phyloP scores from a whole-genome alignment of 2,797 vertebrate species.

The Microhierax caerulescens region DNA sequence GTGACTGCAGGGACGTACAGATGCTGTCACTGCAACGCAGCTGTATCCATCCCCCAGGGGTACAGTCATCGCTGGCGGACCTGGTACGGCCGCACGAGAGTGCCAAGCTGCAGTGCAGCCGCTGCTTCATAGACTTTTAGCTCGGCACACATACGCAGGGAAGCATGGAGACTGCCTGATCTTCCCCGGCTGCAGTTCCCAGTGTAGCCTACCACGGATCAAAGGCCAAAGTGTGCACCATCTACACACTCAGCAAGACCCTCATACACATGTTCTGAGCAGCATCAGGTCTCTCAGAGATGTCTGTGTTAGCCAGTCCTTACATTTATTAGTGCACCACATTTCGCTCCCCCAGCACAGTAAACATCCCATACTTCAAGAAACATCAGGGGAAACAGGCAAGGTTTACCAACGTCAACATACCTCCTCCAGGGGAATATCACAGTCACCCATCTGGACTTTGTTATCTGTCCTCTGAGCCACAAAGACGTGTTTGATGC shows the following conservation, averaged over 20 bases:
- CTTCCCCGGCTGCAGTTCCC: background rate
- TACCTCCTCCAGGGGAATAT: conserved; percentile 89
- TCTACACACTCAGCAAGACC: background rate
- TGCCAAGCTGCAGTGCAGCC: background rate
- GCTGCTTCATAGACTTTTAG: background rate
- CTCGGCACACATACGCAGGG: background rate
- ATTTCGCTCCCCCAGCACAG: background rate
- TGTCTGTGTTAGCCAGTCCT: background rate
- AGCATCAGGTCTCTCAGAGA: background rate
- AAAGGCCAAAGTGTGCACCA: background rate
- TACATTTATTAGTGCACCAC: background rate
- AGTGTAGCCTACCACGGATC: background rate
- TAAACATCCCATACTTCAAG: background rate
- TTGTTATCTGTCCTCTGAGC: conserved; percentile 87
- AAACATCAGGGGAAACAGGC: background rate
- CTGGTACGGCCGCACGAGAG: background rate
- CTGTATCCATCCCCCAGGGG: background rate
- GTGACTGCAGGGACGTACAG: background rate
- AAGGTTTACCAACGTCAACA: conserved; percentile 6
- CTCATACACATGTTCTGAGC: background rate
- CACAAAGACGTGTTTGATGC: conserved; percentile 85
- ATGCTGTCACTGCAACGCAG: background rate
- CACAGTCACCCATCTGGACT: conserved; percentile 81
- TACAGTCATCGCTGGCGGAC: background rate
- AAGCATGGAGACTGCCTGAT: background rate